These are phyloP conservation scores for Caenorhabditis inopinata DNA, from an alignment of 1,140 invertebrate genomes.

Conservation along the genomic window DNA sequence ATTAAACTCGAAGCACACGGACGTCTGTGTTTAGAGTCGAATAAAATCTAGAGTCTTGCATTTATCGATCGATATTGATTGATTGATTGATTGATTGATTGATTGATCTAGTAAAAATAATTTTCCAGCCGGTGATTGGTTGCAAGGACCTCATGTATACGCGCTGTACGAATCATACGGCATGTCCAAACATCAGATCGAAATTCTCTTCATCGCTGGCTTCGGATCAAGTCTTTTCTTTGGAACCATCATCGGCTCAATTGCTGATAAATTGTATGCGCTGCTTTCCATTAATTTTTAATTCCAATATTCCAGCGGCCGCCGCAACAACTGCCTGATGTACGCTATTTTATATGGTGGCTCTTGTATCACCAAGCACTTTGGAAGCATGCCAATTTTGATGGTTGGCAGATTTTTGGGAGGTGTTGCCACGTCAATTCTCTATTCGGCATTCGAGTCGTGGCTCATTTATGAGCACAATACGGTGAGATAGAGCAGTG, in stretches of 20 bases:
- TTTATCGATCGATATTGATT: too few relatives aligned
- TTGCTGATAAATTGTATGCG: conserved; percentile 73
- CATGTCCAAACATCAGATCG: conserved; percentile 72
- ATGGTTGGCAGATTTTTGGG: conserved; percentile 73
- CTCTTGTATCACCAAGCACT: conserved; percentile 73
- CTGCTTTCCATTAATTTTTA: too few relatives aligned
- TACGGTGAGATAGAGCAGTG: too few relatives aligned
- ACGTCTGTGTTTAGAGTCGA: too few relatives aligned
- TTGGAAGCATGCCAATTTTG: conserved; percentile 69
- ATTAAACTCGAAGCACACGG: too few relatives aligned
- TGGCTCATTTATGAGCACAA: conserved; percentile 76
- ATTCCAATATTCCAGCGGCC: conserved; percentile 64
- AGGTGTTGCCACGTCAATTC: conserved; percentile 75
- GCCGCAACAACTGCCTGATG: conserved; percentile 69
- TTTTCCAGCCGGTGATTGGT: conserved; percentile 74
- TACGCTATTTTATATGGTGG: conserved; percentile 73
- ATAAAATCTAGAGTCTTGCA: too few relatives aligned
- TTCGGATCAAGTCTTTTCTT: conserved; percentile 74
- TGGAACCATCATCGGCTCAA: conserved; percentile 73
- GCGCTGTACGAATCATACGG: conserved; percentile 75
- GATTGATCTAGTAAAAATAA: too few relatives aligned
- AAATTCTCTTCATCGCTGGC: conserved; percentile 73
- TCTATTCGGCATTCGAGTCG: conserved; percentile 76
- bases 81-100: too few relatives aligned
- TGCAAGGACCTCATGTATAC: conserved; percentile 77